These are phyloP conservation scores for Brachyptera putata DNA, from an alignment of 2,888 invertebrate genomes.

Conservation along the genomic window DNA sequence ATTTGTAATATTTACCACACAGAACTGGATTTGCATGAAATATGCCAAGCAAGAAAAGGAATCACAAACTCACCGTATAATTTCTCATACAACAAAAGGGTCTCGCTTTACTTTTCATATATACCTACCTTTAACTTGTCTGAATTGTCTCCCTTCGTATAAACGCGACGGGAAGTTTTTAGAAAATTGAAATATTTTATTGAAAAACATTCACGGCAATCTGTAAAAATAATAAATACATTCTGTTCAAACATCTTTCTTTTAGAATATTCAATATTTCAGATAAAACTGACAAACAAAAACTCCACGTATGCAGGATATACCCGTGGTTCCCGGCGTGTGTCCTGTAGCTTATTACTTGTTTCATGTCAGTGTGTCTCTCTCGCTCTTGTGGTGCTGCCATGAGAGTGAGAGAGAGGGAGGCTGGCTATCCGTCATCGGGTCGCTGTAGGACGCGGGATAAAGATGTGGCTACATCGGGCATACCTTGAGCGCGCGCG, in stretches of 20 bases:
- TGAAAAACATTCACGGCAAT: background rate
- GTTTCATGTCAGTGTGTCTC: too few relatives aligned
- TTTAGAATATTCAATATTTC: constrained; percentile 13
- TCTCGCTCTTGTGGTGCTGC: background rate
- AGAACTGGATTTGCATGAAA: constrained; percentile 11
- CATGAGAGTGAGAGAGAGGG: background rate
- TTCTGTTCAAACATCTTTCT: constrained; percentile 11
- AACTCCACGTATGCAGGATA: constrained; percentile 6
- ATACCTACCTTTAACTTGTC: too few relatives aligned
- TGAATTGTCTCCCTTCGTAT: too few relatives aligned
- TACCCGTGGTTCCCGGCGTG: background rate
- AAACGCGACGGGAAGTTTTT: too few relatives aligned
- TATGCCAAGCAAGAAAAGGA: constrained; percentile 2
- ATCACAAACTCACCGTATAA: background rate
- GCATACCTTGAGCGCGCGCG: constrained; percentile 12
- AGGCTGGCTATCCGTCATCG: background rate
- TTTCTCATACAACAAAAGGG: background rate
- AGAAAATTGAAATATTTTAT: background rate
- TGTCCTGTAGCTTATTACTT: background rate
- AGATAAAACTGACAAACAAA: constrained; percentile 18
- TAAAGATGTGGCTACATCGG: constrained; percentile 1
- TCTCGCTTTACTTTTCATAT: background rate
- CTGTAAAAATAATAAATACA: background rate
- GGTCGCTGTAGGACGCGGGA: background rate
- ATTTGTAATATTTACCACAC: constrained; percentile 21